These are phyloP conservation scores for Gila robusta DNA, from an alignment of 2,797 vertebrate species.

Conservation along the genomic window DNA sequence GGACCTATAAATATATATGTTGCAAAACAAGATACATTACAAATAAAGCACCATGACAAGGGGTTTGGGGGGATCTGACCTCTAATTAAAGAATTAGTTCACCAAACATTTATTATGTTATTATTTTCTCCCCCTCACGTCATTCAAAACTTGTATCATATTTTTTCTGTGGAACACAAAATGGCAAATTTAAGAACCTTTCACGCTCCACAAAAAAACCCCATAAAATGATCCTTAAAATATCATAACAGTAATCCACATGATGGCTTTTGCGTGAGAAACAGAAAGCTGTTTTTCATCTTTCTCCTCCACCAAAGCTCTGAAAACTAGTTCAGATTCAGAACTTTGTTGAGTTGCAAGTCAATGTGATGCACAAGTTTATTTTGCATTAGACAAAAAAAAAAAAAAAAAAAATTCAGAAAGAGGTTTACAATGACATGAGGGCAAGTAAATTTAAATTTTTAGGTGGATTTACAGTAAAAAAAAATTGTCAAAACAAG, in stretches of 20 bases:
- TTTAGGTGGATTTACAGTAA: not conserved
- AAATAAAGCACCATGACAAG: not conserved
- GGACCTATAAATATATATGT: constrained; percentile 12
- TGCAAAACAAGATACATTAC: not conserved
- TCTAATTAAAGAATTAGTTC: not conserved
- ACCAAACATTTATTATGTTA: not conserved
- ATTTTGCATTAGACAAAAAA: not conserved
- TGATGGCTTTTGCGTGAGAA: not conserved
- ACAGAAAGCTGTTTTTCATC: not conserved
- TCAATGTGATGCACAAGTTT: not conserved
- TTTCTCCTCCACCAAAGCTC: not conserved
- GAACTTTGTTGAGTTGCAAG: not conserved
- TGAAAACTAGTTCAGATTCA: not conserved
- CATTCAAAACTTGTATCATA: not conserved
- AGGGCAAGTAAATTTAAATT: not conserved
- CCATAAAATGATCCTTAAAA: not conserved
- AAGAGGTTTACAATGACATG: not conserved
- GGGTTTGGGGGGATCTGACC: not conserved
- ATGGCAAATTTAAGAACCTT: not conserved
- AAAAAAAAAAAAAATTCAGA: not conserved
- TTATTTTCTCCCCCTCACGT: not conserved
- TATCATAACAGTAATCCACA: not conserved
- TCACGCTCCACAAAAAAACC: not conserved
- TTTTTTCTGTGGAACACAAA: not conserved
- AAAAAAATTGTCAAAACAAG: not conserved